Base-by-base conservation (phyloP, 2,888 invertebrate genomes). In the Anoncus sp. region DNA sequence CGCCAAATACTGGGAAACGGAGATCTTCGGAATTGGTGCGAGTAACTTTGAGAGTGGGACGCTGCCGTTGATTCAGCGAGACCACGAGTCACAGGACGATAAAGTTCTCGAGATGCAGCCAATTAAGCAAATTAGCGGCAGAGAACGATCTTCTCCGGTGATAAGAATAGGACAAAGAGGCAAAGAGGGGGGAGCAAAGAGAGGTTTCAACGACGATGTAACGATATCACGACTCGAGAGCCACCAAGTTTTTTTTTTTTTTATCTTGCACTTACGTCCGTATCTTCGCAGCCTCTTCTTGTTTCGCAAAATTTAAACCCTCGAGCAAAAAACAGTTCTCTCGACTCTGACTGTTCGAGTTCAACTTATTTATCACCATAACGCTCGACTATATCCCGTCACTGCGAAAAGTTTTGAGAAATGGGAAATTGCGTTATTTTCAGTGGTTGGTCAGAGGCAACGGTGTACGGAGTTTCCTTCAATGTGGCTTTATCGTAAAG, bases 91-190 rank as follows among this genome's bases (percentile, higher is more conserved):
- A 67, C 38, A 1, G 5, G n/a, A 53, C 40, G 72, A 77, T 74
- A 38, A 55, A 72, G 69, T 67, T 45, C 43, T 77, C 40, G 43
- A 55, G 55, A 60, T 49, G 62, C 27, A 20, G 60, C 70, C 73
- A 73, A 80, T 77, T 80, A 80, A 59, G 77, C 45, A 75, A 80
- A 80, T 80, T 80, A 63, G 77, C 55, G 35, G 67, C 38, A 6
- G 71, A 63, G 62, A 60, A 63, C 71, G 66, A 75, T 71, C 49
- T 69, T 79, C 49, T 70, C 65, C 38, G 57, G 47, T 16, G 73
- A 74, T 74, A 74, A 77, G 66, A 77, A 72, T 77, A 10, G 18
- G 60, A 7, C 3, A 22, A 3, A 40, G 43, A 10, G 9, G 40
- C 6, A 18, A 24, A 60, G n/a, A n/a, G 1, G 20, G 18, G 20